A percentile compares a stretch with the other conserved stretches of the same genome.
Evolutionary conservation across 2,888 invertebrate species (phyloP).

Genomic region (Cyclophora albipunctata): DNA sequence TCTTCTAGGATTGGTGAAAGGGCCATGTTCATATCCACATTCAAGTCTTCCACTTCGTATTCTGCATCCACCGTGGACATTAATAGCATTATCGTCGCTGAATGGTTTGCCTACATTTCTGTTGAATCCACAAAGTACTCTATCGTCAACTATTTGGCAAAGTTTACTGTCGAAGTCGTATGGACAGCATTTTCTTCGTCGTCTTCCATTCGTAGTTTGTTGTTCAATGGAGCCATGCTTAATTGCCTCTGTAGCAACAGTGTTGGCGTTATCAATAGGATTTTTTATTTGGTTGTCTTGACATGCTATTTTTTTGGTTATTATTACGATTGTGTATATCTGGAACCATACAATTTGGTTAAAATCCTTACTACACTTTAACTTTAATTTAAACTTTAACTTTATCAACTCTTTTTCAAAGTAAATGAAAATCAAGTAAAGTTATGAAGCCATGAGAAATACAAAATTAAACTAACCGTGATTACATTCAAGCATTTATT

Average conservation of each 20-base stretch:
- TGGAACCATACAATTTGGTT: background rate
- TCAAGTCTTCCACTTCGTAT: constrained; percentile 49
- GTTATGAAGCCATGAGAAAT: too few relatives aligned
- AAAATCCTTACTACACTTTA: too few relatives aligned
- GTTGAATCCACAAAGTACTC: constrained; percentile 52
- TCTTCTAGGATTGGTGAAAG: constrained; percentile 30
- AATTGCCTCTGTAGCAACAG: background rate
- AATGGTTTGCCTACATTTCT: constrained; percentile 35
- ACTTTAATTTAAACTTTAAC: too few relatives aligned
- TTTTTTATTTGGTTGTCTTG: background rate
- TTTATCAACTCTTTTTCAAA: too few relatives aligned
- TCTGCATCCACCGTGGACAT: constrained; percentile 42
- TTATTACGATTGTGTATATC: background rate
- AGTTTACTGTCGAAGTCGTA: constrained; percentile 46
- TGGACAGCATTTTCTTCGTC: constrained; percentile 44
- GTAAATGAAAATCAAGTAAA: too few relatives aligned
- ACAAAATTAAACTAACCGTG: constrained; percentile 34
- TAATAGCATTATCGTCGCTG: constrained; percentile 16
- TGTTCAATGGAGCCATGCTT: background rate
- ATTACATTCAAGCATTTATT: constrained; percentile 30
- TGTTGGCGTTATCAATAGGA: background rate
- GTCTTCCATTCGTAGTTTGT: background rate
- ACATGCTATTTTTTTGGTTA: background rate
- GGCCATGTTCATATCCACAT: constrained; percentile 48
- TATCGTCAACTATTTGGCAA: constrained; percentile 45